phyloP scores from a whole-genome alignment of 2,797 vertebrate species.

The Spatula versicolor region DNA sequence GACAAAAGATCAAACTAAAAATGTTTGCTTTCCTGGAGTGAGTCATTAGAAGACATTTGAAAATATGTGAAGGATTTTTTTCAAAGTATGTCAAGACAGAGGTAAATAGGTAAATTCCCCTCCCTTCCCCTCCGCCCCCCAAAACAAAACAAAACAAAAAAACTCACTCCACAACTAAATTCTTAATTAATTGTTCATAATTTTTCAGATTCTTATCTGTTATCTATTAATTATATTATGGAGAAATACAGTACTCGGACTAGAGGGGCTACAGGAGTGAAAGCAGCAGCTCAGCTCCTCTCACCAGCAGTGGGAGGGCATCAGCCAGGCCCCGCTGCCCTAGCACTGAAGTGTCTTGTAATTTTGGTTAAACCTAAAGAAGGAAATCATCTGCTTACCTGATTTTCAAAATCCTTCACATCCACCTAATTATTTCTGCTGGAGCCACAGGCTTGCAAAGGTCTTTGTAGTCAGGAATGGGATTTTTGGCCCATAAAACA shows the following conservation, averaged over 20 bases:
- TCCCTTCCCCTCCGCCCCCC: neutral
- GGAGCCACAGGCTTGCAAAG: neutral
- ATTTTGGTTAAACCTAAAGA: conserved; percentile 5
- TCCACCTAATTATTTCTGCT: neutral
- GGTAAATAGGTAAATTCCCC: neutral
- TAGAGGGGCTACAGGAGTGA: neutral
- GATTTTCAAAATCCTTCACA: conserved; percentile 1
- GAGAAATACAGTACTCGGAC: neutral
- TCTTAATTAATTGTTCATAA: neutral
- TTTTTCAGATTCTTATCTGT: neutral
- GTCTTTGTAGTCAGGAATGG: neutral
- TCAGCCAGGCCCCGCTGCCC: neutral
- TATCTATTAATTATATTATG: neutral
- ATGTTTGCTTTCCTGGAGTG: neutral
- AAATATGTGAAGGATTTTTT: neutral
- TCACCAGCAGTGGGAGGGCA: neutral
- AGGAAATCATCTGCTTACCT: neutral
- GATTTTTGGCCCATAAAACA: neutral
- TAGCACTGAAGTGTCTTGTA: neutral
- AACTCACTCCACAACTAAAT: neutral
- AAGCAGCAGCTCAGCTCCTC: neutral
- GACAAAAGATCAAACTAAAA: conserved; percentile 3
- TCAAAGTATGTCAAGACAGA: neutral
- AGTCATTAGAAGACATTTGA: neutral
- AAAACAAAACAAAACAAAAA: neutral